Base-by-base conservation (phyloP, 1,140 invertebrate genomes). In the Orussus abietinus region DNA sequence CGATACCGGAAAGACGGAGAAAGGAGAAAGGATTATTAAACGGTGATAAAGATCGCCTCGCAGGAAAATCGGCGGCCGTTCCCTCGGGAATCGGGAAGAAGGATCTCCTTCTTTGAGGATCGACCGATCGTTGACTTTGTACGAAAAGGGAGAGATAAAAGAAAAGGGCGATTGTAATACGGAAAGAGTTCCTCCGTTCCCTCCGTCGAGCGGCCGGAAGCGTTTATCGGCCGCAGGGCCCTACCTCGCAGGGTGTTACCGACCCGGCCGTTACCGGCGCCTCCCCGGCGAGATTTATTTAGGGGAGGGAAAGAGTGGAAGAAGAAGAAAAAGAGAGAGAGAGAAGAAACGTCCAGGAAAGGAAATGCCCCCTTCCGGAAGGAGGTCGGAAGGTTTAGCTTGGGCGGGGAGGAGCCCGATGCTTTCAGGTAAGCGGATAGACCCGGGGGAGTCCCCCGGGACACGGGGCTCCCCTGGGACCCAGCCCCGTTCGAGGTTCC, bases 401-500 rank as follows among this genome's bases (percentile, higher is more conserved):
- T n/a, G 20, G 18, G 13, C 17, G 21, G 38, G 34, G 44, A 44
- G 22, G 15, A 48, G 47, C 34, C 30, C 37, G 50, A 55, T 55
- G 49, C 52, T 55, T 55, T 55, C 47, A 49, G 50, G 49, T 49
- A 45, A 49, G 52, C 49, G 52, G 49, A 52, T 47, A 50, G 45
- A 49, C 38, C 42, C 14, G 32, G 39, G 34, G 29, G 33, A 40
- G 28, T 45, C 51, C 53, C 41, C 28, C 30, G 57, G 51, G 51
- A 57, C 42, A 36, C 34, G 29, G 38, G 40, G 44, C 45, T 46
- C 55, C 57, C 45, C 40, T 10, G 57, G 57, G 57, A 59, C 42
- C 38, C 50, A 58, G 55, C 56, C 57, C 55, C 57, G 42, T 46
- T 36, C 34, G 34, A 36, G 18, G 15, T 18, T n/a, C 34, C 12